Conservation (phyloP, 1,140 invertebrate genomes). For the Lordiphosa stackelbergi region DNA sequence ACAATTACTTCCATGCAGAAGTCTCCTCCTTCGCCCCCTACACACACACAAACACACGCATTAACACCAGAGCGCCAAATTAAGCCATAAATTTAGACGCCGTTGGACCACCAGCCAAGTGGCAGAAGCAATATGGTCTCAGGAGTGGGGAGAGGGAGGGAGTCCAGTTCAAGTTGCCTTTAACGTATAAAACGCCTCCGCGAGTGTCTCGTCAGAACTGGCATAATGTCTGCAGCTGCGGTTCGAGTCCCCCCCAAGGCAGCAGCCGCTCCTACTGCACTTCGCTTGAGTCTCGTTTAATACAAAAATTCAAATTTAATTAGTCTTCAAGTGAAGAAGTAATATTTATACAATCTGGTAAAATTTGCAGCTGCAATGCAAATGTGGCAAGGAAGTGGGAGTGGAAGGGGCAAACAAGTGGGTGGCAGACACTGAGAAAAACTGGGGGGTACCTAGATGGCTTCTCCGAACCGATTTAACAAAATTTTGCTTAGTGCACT, state of each 20-base stretch:
- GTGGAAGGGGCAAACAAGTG: constrained; percentile 13
- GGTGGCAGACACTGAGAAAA: constrained; percentile 9
- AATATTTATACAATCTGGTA: constrained; percentile 71
- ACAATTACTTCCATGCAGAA: background rate
- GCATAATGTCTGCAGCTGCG: constrained; percentile 23
- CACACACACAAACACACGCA: constrained; percentile 44
- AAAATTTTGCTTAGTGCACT: constrained; percentile 6
- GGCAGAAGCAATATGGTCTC: constrained; percentile 19
- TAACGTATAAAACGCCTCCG: constrained; percentile 47
- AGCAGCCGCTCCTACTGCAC: constrained; percentile 10
- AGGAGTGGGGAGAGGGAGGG: constrained; percentile 18
- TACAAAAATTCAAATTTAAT: constrained; percentile 72
- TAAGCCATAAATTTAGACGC: constrained; percentile 71
- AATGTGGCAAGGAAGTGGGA: constrained; percentile 17
- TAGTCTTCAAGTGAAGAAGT: constrained; percentile 73
- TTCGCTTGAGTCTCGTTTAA: constrained; percentile 47
- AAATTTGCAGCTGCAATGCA: constrained; percentile 62
- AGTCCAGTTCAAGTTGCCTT: constrained; percentile 45
- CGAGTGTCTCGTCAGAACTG: constrained; percentile 37
- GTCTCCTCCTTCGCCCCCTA: background rate
- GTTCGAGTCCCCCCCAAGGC: background rate
- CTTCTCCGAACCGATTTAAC: no score
- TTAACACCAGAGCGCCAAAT: constrained; percentile 69
- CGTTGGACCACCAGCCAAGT: constrained; percentile 63
- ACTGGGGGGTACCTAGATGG: no score